Conservation (phyloP, 2,797 vertebrate species). For the Micromesistius poutassou region DNA sequence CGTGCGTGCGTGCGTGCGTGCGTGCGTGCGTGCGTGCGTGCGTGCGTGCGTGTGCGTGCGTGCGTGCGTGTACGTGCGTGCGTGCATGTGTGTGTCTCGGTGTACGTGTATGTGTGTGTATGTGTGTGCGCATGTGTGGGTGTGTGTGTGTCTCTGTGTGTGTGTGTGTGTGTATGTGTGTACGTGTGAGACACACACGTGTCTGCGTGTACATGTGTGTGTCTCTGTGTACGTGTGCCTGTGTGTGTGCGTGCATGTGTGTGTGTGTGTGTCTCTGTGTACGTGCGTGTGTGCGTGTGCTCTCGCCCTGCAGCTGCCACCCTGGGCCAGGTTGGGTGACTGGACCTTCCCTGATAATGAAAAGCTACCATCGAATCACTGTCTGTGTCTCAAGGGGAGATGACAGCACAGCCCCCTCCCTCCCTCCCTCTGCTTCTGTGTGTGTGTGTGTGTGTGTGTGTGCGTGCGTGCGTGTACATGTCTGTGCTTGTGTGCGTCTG, state of each 20-base stretch:
- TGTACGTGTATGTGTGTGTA: too few species aligned
- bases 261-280: slow-evolving; percentile 31
- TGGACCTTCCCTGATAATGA: slow-evolving; percentile 70
- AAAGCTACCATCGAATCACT: slow-evolving; percentile 70
- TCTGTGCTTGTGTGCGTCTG: not conserved
- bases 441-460: not conserved
- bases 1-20: slow-evolving; percentile 37
- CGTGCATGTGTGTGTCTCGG: slow-evolving; percentile 2
- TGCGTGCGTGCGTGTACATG: not conserved
- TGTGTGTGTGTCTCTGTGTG: slow-evolving; percentile 31
- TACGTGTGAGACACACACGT: too few species aligned
- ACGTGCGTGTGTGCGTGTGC: slow-evolving; percentile 34
- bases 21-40: not conserved
- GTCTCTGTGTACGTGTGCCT: slow-evolving; percentile 1
- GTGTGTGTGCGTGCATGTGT: slow-evolving; percentile 11
- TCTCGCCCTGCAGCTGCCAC: slow-evolving; percentile 63
- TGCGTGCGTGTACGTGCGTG: not conserved
- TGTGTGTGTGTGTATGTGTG: slow-evolving; percentile 29
- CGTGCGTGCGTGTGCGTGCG: slow-evolving; percentile 6
- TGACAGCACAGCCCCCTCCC: not conserved
- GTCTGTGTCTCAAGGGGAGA: slow-evolving; percentile 57
- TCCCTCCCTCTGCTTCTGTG: too few species aligned
- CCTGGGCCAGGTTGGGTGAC: slow-evolving; percentile 68
- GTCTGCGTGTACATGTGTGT: slow-evolving; percentile 7
- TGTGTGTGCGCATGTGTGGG: slow-evolving; percentile 34